A percentile compares a stretch with the other conserved stretches of the same genome.
Conservation (phyloP, 2,113 vertebrate genomes). For the Amphilophus citrinellus region DNA sequence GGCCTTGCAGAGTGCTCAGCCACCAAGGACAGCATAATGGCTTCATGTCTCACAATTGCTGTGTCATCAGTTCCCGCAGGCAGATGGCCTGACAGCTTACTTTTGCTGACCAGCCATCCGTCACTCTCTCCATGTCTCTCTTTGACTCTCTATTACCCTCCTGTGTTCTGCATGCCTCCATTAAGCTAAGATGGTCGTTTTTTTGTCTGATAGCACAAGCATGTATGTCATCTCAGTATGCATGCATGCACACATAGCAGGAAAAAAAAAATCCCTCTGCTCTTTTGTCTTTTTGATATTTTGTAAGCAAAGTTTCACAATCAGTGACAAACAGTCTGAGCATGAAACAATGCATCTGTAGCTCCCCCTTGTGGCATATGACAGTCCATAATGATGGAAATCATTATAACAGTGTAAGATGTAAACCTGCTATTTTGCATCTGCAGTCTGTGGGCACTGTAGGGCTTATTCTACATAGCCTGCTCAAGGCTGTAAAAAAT, state of each 20-base stretch:
- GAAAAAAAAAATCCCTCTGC: background rate
- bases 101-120: slow-evolving; percentile 60
- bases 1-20: slow-evolving; percentile 42
- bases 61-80: slow-evolving; percentile 73
- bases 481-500: too few relatives aligned
- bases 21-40: slow-evolving; percentile 69
- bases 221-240: background rate
- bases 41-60: slow-evolving; percentile 61
- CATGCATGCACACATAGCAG: background rate
- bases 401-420: too few relatives aligned
- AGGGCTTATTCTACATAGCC: too few relatives aligned
- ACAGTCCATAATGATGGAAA: too few relatives aligned
- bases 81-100: slow-evolving; percentile 59
- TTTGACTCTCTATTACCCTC: slow-evolving; percentile 21
- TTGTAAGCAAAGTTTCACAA: background rate
- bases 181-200: slow-evolving; percentile 33
- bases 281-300: background rate
- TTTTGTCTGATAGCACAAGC: background rate
- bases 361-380: slow-evolving; percentile 54
- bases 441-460: too few relatives aligned
- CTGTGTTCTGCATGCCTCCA: background rate
- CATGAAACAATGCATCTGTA: background rate
- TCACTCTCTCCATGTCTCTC: slow-evolving; percentile 12
- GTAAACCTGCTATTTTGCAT: too few relatives aligned
- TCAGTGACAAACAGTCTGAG: too few relatives aligned